Evolutionary conservation across 53 echinoderm and acorn worm genomes (phyloP).

Genomic region (Astropecten irregularis): DNA sequence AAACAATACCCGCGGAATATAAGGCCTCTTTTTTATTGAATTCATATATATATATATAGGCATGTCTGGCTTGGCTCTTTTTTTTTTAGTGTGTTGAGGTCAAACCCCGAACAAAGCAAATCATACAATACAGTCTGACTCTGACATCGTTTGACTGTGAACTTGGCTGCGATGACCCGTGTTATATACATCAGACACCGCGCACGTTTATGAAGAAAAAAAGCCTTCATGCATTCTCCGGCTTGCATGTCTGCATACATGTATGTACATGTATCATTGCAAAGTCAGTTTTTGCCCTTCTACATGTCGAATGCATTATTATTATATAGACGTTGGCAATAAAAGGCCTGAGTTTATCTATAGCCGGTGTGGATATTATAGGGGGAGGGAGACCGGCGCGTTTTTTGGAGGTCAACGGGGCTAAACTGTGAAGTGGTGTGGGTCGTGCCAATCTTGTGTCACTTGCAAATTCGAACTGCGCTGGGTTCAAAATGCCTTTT

Average conservation of each 20-base stretch:
- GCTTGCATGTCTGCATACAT: background rate
- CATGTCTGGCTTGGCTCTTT: conserved; percentile 33
- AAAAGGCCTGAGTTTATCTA: too few species aligned
- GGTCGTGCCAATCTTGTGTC: conserved; percentile 2
- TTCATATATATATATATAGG: background rate
- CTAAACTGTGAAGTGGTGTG: background rate
- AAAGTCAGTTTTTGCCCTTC: too few species aligned
- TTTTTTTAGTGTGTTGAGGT: conserved; percentile 9
- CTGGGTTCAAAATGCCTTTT: background rate
- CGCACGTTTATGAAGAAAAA: background rate
- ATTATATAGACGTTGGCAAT: too few species aligned
- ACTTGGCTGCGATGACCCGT: conserved; percentile 45
- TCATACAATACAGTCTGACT: conserved; percentile 42
- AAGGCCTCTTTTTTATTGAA: conserved; percentile 12
- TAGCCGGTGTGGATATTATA: too few species aligned
- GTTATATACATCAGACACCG: background rate
- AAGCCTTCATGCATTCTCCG: background rate
- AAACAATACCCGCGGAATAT: conserved; percentile 10
- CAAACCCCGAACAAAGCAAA: conserved; percentile 32
- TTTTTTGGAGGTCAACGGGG: too few species aligned
- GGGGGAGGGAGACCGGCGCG: too few species aligned
- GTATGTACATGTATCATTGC: too few species aligned
- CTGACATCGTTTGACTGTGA: background rate
- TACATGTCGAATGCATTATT: too few species aligned
- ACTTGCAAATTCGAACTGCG: background rate